Evolutionary conservation across 2,797 vertebrate genomes (phyloP), one percentile per base, ranked within the genome.

Genomic region (Siniperca undulata): DNA sequence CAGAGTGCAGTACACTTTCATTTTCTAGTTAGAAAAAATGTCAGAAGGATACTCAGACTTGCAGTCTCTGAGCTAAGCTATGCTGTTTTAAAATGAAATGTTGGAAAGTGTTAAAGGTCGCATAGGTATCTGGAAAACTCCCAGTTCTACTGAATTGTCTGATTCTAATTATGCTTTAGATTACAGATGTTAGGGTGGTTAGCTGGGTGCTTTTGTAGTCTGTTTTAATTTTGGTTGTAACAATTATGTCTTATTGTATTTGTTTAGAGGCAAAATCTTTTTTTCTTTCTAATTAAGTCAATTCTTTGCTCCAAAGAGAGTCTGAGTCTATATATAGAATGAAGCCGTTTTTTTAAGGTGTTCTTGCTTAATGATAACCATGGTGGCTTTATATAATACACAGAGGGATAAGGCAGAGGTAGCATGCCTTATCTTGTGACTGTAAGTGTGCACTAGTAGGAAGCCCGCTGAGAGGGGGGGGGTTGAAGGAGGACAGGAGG

Each of bases 341-440:
- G 69, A 78, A 85, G 50, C 48, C 74, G 40, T 77, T 78, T 86
- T 50, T 86, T 86, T 86, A 79, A 85, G 87, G 83, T 85, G 76
- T 64, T 87, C 83, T 78, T 77, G 50, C 83, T 82, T 89, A 87
- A 91, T 92, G 82, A 86, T 85, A 90, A 85, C 91, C 85, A 80
- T 72, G 24, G 66, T 83, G 88, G 84, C 81, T 88, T 93, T 91
- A 92, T 81, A 84, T 89, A 91, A 93, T 91, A 91, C 90, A 89
- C 86, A 84, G 70, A 86, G 86, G 89, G 72, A 87, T 81, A 84
- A 85, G 67, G 78, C 81, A 82, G 79, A 88, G 88, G 76, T 88
- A 87, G 77, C 66, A 62, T 78, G 84, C 80, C 87, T 91, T 74
- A 87, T 93, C 86, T 87, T 88, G 83, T 79, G 84, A 86, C 81